A percentile compares a stretch with the other conserved stretches of the same genome.
Evolutionary conservation across 37 sponge, comb jelly and placozoan species (phyloP).

Genomic region (Beroe forskalii): DNA sequence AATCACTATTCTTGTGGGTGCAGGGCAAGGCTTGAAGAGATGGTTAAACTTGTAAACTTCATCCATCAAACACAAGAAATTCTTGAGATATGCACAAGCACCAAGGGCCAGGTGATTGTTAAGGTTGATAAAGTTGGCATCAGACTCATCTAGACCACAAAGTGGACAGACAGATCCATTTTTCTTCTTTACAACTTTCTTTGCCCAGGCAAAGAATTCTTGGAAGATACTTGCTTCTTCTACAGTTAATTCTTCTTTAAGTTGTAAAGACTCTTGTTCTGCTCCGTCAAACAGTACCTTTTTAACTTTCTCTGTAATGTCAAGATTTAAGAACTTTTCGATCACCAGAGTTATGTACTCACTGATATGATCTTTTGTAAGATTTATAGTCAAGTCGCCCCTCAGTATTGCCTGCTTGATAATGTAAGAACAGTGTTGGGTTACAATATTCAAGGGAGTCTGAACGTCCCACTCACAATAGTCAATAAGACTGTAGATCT

Average conservation of each 20-base stretch:
- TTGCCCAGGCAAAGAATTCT: slow-evolving; percentile 40
- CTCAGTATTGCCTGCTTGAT: slow-evolving; percentile 11
- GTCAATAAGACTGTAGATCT: slow-evolving; percentile 6
- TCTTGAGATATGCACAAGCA: slow-evolving; percentile 33
- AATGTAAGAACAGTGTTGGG: neutral
- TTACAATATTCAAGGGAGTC: neutral
- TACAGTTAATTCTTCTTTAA: neutral
- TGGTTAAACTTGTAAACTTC: slow-evolving; percentile 33
- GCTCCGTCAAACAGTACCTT: neutral
- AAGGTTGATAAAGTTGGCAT: neutral
- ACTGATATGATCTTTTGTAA: neutral
- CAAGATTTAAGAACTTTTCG: slow-evolving; percentile 40
- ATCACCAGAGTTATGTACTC: slow-evolving; percentile 42
- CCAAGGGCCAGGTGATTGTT: slow-evolving; percentile 40
- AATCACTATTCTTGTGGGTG: neutral
- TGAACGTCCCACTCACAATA: slow-evolving; percentile 30
- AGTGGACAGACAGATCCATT: slow-evolving; percentile 28
- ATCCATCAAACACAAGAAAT: neutral
- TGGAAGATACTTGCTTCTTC: neutral
- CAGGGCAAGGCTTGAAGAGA: slow-evolving; percentile 17
- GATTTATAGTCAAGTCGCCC: neutral
- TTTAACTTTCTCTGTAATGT: neutral
- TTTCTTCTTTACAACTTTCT: slow-evolving; percentile 16
- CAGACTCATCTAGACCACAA: neutral
- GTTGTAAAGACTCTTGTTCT: neutral